phyloP scores from a whole-genome alignment of 2,797 vertebrate genomes.

The Poliocrania exsul region DNA sequence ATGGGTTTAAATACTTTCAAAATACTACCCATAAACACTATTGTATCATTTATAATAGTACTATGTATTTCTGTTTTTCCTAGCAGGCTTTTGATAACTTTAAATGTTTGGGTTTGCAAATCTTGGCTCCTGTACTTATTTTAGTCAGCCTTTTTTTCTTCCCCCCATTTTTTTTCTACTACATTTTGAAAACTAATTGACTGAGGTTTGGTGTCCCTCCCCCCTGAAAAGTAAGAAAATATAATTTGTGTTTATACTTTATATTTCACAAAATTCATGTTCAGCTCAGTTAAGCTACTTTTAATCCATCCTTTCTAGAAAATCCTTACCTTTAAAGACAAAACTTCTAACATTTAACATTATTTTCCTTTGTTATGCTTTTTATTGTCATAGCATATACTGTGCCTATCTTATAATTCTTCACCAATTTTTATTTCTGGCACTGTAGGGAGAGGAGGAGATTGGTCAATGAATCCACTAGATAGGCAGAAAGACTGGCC shows the following conservation, averaged over 20 bases:
- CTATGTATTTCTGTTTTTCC: not conserved
- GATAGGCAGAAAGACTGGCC: not conserved
- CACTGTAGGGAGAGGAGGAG: not conserved
- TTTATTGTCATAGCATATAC: not conserved
- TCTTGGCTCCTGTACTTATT: not conserved
- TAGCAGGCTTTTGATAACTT: not conserved
- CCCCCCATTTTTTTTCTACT: not conserved
- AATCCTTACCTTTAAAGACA: not conserved
- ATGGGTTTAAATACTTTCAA: not conserved
- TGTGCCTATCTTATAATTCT: not conserved
- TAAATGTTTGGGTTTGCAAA: not conserved
- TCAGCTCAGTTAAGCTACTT: not conserved
- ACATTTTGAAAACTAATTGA: not conserved
- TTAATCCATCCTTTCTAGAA: not conserved
- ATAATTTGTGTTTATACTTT: fast-evolving
- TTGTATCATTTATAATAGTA: not conserved
- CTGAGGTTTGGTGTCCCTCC: not conserved
- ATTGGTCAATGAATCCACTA: not conserved
- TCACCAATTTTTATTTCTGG: not conserved
- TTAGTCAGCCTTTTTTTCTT: not conserved
- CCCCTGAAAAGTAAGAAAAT: not conserved
- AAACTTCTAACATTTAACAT: not conserved
- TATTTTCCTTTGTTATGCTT: not conserved
- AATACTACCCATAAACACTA: not conserved
- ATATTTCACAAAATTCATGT: not conserved